Base-by-base conservation (phyloP, 92 coral and sea anemone genomes). In the Porites divaricata region DNA sequence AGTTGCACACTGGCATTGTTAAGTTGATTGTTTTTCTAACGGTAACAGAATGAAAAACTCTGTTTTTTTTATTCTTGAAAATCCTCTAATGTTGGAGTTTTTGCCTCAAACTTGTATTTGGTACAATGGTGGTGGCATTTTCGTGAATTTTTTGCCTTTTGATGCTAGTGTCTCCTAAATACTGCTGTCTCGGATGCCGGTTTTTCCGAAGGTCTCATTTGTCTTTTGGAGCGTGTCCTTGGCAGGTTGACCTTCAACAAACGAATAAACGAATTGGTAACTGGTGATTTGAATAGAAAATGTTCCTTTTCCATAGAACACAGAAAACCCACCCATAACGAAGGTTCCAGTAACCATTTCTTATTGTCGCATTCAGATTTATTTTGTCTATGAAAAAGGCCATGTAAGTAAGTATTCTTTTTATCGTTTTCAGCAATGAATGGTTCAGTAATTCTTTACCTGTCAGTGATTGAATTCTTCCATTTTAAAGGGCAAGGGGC, bases 11-110 rank as follows among this genome's bases (percentile, higher is more conserved):
- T 35, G 41, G 41, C n/a, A 22, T 61, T 22, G 9, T 63, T 1
- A 53, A 53, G 58, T 16, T 20, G 56, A 76, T 62, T 76, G 81
- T 45, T 61, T 76, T 76, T 19, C 56, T 59, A 59, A 76, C 81
- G 54, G 81, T 76, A 41, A 48, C 54, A 63, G 58, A 22, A 6
- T 8, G 23, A 6, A 35, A 54, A 74, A 74, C 52, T 16, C 21
- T 35, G 5, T 35, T 35, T 35, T 35, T 35, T 35, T 35, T 26
- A 35, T 35, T 35, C 41, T 35, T 35, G 41, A 35, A 35, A 35
- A 35, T 35, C 4, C 41, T 35, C 41, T 35, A 35, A 35, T 35
- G 41, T 35, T 35, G 41, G 41, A 35, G 41, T 35, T 35, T 35
- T 35, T 35, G 4, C 41, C 41, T 35, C 41, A 35, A 35, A 35